Base-by-base conservation (phyloP, 2,888 invertebrate genomes). In the Drosophila paramelanica region DNA sequence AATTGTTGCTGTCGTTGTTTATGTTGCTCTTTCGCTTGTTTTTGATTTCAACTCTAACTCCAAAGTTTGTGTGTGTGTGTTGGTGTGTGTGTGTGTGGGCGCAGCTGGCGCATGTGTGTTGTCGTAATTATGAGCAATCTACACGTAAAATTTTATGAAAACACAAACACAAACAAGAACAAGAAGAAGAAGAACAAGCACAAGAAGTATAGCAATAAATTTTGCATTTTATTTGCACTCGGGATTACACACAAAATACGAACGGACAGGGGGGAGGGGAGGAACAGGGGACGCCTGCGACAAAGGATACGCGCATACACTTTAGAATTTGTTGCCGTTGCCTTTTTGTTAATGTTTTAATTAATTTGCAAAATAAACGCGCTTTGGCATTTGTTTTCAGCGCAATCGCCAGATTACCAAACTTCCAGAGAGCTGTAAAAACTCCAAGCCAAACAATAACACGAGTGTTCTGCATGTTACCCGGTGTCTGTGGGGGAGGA, bases 41-140 rank as follows among this genome's bases (percentile, higher is more conserved):
- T 36, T 39, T 38, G 55, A 39, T 38, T 51, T 20, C 23, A 14
- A 31, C 49, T 42, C 56, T 33, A 17, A 36, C 36, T 36, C 5
- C 36, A 13, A 13, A 36, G 4, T 36, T 5, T 13, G 13, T 4
- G 33, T 13, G 42, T 39, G 23, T 39, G 49, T 31, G 23, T 31
- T 17, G n/a, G 25, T 43, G 47, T 11, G 49, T 53, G 59, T 23
- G 67, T 38, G 49, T 67, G 45, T 56, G n/a, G 36, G 55, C 51
- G 60, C 71, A 67, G 59, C 74, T 77, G 67, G 23, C 58, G 25
- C 53, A 58, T 64, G 45, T 57, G 56, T 71, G 52, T 58, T 65
- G 67, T 60, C 64, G 82, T 79, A 82, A 82, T 82, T 82, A 85
- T 85, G 85, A 82, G 80, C 85, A 72, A 79, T 82, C 67, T 59